Conservation (phyloP, 2,113 vertebrate species). For the Guaruba guarouba region DNA sequence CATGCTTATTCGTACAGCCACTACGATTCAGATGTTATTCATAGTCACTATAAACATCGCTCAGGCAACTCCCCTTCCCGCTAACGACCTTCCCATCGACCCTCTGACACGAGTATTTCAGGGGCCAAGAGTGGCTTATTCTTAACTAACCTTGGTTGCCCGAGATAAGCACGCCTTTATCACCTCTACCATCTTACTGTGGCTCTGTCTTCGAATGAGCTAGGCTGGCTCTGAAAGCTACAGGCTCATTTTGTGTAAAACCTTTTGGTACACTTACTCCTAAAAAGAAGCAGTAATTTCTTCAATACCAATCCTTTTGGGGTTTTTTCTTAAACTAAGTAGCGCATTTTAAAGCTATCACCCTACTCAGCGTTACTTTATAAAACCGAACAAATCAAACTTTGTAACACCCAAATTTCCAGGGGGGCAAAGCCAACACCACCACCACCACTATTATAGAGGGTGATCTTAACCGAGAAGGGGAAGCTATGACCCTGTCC, state of each 20-base stretch:
- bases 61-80: background rate
- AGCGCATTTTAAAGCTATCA: background rate
- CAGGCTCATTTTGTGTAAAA: background rate
- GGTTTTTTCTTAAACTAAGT: background rate
- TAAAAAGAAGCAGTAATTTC: background rate
- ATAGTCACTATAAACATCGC: background rate
- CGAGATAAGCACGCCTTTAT: background rate
- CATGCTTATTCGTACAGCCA: background rate
- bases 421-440: background rate
- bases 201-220: background rate
- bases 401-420: background rate
- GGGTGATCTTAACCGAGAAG: background rate
- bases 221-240: background rate
- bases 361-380: background rate
- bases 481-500: background rate
- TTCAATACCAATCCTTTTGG: background rate
- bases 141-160: background rate
- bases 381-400: background rate
- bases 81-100: background rate
- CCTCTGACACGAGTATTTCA: background rate
- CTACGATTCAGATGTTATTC: background rate
- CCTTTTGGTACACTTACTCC: background rate
- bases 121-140: background rate
- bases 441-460: background rate
- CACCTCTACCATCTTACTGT: background rate